These are phyloP conservation scores for Bubalus kerabau DNA, from an alignment of 2,113 vertebrate species.

Conservation along the genomic window DNA sequence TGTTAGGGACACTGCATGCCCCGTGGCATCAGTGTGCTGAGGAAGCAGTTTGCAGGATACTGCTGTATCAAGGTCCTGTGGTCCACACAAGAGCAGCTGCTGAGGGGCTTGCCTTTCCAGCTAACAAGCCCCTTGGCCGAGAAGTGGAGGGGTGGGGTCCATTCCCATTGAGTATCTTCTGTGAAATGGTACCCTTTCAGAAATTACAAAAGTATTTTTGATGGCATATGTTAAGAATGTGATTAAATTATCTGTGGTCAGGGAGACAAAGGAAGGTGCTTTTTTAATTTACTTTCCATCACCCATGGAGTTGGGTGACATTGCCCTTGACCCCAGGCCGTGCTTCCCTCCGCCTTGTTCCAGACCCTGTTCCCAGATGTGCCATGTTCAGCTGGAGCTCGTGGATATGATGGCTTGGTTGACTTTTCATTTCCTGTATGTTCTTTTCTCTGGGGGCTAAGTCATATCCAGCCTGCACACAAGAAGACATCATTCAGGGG, in stretches of 20 bases:
- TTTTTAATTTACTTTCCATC: background rate
- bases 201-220: background rate
- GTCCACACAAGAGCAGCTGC: background rate
- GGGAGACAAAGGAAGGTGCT: background rate
- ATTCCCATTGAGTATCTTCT: background rate
- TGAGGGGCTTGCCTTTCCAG: background rate
- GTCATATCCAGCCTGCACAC: background rate
- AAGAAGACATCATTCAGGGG: background rate
- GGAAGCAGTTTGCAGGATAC: background rate
- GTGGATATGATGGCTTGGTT: background rate
- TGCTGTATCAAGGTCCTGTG: background rate
- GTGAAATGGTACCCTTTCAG: background rate
- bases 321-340: background rate
- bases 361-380: background rate
- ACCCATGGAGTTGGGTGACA: background rate
- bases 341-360: background rate
- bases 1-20: rapidly evolving
- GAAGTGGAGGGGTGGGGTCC: background rate
- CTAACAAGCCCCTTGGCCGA: background rate
- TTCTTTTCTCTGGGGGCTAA: background rate
- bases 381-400: background rate
- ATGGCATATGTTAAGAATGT: background rate
- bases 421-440: background rate
- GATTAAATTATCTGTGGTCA: background rate
- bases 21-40: too few species aligned